Evolutionary conservation across 2,113 vertebrate genomes (phyloP).

Genomic region (Morone chrysops): DNA sequence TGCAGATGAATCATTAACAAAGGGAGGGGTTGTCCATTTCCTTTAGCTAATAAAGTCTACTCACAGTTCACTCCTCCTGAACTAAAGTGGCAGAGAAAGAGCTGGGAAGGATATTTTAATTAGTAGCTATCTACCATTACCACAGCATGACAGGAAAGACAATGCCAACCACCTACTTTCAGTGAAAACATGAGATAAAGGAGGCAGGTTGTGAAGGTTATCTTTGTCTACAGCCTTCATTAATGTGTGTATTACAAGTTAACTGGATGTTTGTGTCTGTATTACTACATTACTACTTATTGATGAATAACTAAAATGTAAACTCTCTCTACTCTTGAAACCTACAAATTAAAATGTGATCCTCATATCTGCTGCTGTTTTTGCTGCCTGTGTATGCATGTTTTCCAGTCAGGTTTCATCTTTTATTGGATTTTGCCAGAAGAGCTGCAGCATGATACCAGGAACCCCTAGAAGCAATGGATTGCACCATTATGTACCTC

Average conservation of each 20-base stretch:
- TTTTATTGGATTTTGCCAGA: background rate
- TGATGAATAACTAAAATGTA: background rate
- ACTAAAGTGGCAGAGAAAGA: constrained; percentile 14
- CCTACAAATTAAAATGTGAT: background rate
- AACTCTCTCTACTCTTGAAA: background rate
- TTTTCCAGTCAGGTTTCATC: background rate
- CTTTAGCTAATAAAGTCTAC: constrained; percentile 76
- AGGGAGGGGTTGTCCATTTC: constrained; percentile 78
- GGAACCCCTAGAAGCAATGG: constrained; percentile 70
- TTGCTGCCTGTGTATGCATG: constrained; percentile 64
- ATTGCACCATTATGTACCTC: constrained; percentile 62
- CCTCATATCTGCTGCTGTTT: background rate
- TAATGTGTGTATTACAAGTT: background rate
- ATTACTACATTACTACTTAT: background rate
- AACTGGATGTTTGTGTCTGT: background rate
- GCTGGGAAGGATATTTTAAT: background rate
- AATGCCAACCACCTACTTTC: no score
- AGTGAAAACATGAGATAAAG: background rate
- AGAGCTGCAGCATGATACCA: constrained; percentile 1
- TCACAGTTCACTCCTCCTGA: constrained; percentile 52
- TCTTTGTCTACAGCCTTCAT: background rate
- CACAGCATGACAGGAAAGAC: background rate
- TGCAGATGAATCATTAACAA: constrained; percentile 83
- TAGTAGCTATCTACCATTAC: background rate
- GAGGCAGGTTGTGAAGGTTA: background rate